A percentile compares a stretch with the other conserved stretches of the same genome.
phyloP scores from a whole-genome alignment of 2,888 invertebrate species.

The Drosophila affinis region DNA sequence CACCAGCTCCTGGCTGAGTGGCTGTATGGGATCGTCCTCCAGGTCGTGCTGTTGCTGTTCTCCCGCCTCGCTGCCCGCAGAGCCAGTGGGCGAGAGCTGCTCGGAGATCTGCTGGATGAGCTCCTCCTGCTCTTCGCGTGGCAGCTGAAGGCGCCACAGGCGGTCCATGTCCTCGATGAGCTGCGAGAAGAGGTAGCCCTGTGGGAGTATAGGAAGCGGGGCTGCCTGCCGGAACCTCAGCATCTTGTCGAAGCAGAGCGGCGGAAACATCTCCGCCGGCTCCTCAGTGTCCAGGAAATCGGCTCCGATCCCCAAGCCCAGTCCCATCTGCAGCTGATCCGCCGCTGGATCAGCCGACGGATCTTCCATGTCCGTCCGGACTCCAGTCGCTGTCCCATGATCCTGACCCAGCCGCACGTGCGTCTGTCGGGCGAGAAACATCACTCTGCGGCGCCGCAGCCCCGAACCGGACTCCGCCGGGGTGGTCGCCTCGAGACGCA shows the following conservation, averaged over 20 bases:
- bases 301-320: constrained; percentile 62
- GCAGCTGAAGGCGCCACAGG: constrained; percentile 77
- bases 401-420: constrained; percentile 58
- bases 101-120: constrained; percentile 78
- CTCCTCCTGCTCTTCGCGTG: constrained; percentile 71
- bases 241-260: constrained; percentile 75
- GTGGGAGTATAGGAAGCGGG: constrained; percentile 10
- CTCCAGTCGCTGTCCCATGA: neutral
- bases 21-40: constrained; percentile 42
- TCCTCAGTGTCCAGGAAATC: constrained; percentile 77
- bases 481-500: constrained; percentile 72
- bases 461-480: constrained; percentile 36
- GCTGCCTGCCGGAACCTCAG: constrained; percentile 71
- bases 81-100: constrained; percentile 64
- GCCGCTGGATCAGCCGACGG: neutral
- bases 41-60: neutral
- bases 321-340: neutral
- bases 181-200: constrained; percentile 80
- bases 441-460: constrained; percentile 49
- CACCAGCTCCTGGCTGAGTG: constrained; percentile 60
- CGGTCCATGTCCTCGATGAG: constrained; percentile 82
- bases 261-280: constrained; percentile 80
- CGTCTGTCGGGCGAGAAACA: constrained; percentile 72
- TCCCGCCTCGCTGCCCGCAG: constrained; percentile 42
- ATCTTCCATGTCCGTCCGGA: neutral